Percentiles rank a stretch among this genome's conserved stretches.
Evolutionary conservation across 2,113 vertebrate species (phyloP).

Genomic region (Clinocottus analis): DNA sequence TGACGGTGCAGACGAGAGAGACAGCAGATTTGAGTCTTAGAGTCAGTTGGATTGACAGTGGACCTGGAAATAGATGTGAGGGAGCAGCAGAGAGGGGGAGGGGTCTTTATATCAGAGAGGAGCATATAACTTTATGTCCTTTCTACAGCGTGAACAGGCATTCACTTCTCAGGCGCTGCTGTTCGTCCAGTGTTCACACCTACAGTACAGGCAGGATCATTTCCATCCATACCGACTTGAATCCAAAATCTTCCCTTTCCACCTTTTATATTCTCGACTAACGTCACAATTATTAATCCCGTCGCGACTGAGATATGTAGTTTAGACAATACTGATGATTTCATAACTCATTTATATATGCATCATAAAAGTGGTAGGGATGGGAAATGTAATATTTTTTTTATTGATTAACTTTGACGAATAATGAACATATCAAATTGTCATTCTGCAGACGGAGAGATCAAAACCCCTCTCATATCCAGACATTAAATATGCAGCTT

Average conservation of each 20-base stretch:
- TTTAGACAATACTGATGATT: background rate
- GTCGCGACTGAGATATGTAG: background rate
- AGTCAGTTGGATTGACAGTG: slow-evolving; percentile 71
- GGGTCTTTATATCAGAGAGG: slow-evolving; percentile 58
- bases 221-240: background rate
- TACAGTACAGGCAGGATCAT: background rate
- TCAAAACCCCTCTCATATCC: background rate
- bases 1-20: slow-evolving; percentile 62
- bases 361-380: background rate
- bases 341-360: background rate
- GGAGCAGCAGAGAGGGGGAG: slow-evolving; percentile 38
- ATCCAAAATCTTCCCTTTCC: background rate
- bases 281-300: background rate
- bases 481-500: slow-evolving; percentile 6
- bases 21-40: slow-evolving; percentile 69
- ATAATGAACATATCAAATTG: background rate
- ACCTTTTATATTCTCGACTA: background rate
- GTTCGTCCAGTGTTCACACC: slow-evolving; percentile 3
- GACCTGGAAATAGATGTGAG: slow-evolving; percentile 75
- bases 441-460: background rate
- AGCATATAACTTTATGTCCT: slow-evolving; percentile 47
- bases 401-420: background rate
- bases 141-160: slow-evolving; percentile 27
- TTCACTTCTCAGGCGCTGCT: slow-evolving; percentile 39
- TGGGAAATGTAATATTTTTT: background rate